A percentile compares a stretch with the other conserved stretches of the same genome.
Evolutionary conservation across 2,888 invertebrate species (phyloP).

Genomic region (Buathra laborator): DNA sequence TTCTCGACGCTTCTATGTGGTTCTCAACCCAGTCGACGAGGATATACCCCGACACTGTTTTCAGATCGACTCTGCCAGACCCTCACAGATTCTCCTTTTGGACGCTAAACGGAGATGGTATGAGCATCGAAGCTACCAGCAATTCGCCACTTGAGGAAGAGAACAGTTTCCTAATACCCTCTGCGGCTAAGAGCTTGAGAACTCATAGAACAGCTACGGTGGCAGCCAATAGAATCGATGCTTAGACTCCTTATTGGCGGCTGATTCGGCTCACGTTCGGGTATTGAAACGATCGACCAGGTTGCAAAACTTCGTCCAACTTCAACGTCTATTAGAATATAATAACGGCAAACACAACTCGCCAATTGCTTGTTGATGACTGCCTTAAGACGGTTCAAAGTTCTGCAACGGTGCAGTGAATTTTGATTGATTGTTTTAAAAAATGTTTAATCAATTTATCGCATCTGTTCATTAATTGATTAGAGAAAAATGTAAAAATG

Average conservation of each 20-base stretch:
- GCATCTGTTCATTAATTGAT: not conserved
- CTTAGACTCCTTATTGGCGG: constrained; percentile 52
- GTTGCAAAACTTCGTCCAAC: constrained; percentile 15
- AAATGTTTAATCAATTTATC: not conserved
- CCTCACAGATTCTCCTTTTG: constrained; percentile 30
- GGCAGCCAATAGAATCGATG: constrained; percentile 50
- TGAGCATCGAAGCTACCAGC: constrained; percentile 40
- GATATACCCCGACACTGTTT: constrained; percentile 50
- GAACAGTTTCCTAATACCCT: constrained; percentile 57
- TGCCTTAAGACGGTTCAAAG: not conserved
- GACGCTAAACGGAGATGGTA: constrained; percentile 39
- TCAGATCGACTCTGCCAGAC: constrained; percentile 48
- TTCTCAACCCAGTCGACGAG: constrained; percentile 29
- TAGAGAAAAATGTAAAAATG: no score
- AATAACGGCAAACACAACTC: constrained; percentile 23
- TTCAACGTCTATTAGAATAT: not conserved
- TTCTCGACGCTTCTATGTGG: constrained; percentile 41
- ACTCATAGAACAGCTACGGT: constrained; percentile 34
- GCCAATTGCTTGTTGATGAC: not conserved
- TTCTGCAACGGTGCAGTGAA: not conserved
- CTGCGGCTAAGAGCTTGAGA: constrained; percentile 46
- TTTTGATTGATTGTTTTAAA: not conserved
- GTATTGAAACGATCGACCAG: constrained; percentile 10
- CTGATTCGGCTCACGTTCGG: constrained; percentile 2
- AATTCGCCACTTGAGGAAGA: constrained; percentile 49